These are phyloP conservation scores for Siniperca chuatsi DNA, from an alignment of 2,113 vertebrate genomes.

Conservation along the genomic window DNA sequence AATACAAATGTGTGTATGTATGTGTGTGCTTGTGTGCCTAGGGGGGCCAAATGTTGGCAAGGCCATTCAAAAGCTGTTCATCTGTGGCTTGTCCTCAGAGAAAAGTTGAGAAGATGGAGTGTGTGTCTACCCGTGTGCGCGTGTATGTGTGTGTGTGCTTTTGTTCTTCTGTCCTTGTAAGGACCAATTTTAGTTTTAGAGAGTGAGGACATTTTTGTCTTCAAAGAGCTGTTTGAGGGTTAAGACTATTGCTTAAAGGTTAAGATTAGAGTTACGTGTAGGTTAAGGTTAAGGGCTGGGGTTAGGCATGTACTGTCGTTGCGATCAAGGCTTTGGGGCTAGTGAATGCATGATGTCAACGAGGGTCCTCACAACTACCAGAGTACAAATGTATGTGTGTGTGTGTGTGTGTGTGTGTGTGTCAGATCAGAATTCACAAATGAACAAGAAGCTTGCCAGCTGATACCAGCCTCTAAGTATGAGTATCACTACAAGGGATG, in stretches of 20 bases:
- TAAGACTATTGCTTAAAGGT: not conserved
- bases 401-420: conserved; percentile 2
- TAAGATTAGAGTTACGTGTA: not conserved
- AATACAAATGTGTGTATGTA: not conserved
- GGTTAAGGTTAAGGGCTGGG: not conserved
- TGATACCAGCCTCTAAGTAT: conserved; percentile 8
- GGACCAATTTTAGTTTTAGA: not conserved
- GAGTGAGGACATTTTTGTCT: not conserved
- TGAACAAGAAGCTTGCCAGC: conserved; percentile 17
- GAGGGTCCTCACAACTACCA: not conserved
- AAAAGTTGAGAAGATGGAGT: conserved; percentile 6
- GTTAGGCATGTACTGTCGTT: not conserved
- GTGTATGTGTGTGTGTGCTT: not conserved
- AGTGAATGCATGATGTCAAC: no score
- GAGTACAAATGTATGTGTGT: not conserved
- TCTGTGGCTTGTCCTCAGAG: conserved; percentile 12
- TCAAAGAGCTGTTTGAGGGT: not conserved
- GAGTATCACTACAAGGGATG: conserved; percentile 17
- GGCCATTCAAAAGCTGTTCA: conserved; percentile 21
- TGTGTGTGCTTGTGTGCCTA: not conserved
- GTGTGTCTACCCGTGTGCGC: not conserved
- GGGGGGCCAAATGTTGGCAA: conserved; percentile 15
- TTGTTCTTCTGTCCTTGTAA: not conserved
- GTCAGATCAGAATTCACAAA: not conserved
- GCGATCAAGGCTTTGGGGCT: not conserved